A percentile compares a stretch with the other conserved stretches of the same genome.
These are phyloP conservation scores for Pterostichus madidus DNA, from an alignment of 2,888 invertebrate species.

Conservation along the genomic window DNA sequence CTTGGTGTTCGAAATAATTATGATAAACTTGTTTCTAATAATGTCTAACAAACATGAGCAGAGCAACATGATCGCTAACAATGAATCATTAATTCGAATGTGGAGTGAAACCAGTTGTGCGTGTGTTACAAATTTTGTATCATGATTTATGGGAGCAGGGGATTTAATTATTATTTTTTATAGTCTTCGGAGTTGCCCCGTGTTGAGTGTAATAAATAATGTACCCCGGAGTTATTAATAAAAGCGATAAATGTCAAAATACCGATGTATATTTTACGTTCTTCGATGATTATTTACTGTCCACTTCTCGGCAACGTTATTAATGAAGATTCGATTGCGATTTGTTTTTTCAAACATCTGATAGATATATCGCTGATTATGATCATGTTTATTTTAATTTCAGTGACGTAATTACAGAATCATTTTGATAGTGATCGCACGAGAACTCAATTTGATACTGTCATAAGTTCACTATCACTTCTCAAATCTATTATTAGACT, in stretches of 20 bases:
- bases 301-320: slow-evolving; percentile 33
- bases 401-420: slow-evolving; percentile 36
- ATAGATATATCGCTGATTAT: slow-evolving; percentile 38
- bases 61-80: slow-evolving; percentile 5
- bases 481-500: background rate
- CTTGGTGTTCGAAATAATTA: slow-evolving; percentile 47
- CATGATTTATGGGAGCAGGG: slow-evolving; percentile 51
- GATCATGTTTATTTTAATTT: slow-evolving; percentile 48
- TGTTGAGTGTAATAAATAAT: slow-evolving; percentile 63
- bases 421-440: slow-evolving; percentile 21
- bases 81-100: slow-evolving; percentile 35
- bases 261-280: slow-evolving; percentile 59
- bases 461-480: slow-evolving; percentile 18
- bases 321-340: slow-evolving; percentile 54
- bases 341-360: slow-evolving; percentile 26
- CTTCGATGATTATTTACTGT: slow-evolving; percentile 58
- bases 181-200: slow-evolving; percentile 40
- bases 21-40: slow-evolving; percentile 64
- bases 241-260: slow-evolving; percentile 66
- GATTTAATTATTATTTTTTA: slow-evolving; percentile 63
- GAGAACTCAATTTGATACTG: background rate
- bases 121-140: slow-evolving; percentile 60
- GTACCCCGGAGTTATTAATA: slow-evolving; percentile 62
- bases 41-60: slow-evolving; percentile 51
- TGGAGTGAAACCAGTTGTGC: slow-evolving; percentile 49